Conservation (phyloP, 2,888 invertebrate species). For the Odontocolon sp. region DNA sequence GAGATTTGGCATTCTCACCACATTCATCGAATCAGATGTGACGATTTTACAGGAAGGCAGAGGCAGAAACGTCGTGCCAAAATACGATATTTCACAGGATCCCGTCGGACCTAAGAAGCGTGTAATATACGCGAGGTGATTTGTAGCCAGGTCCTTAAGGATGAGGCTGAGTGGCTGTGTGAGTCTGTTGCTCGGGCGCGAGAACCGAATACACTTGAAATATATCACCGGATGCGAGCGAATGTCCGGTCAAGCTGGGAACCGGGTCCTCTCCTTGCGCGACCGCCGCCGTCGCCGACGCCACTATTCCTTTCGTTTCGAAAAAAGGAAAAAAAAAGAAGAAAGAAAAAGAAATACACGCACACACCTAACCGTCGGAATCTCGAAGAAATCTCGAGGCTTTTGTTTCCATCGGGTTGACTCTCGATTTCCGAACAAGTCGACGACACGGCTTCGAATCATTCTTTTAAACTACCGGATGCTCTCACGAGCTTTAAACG, state of each 20-base stretch:
- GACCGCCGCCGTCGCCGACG: conserved; percentile 60
- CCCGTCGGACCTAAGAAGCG: conserved; percentile 70
- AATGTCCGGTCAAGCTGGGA: conserved; percentile 60
- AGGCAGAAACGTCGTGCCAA: conserved; percentile 70
- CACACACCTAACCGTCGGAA: conserved; percentile 53
- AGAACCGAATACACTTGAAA: conserved; percentile 67
- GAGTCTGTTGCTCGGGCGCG: conserved; percentile 32
- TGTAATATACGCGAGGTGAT: conserved; percentile 77
- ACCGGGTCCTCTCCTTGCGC: conserved; percentile 63
- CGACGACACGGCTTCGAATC: conserved; percentile 46
- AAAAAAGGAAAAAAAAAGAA: background rate
- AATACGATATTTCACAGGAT: conserved; percentile 76
- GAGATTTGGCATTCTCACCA: too few species aligned
- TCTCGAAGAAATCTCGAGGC: conserved; percentile 55
- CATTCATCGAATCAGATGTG: background rate
- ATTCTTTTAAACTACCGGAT: conserved; percentile 44
- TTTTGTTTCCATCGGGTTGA: conserved; percentile 38
- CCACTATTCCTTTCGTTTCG: conserved; percentile 19
- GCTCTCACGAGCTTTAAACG: conserved; percentile 13
- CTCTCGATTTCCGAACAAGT: conserved; percentile 41
- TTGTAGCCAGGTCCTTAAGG: conserved; percentile 70
- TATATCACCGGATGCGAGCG: conserved; percentile 75
- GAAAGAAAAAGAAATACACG: background rate
- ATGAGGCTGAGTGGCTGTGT: conserved; percentile 17
- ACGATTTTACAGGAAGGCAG: conserved; percentile 46